Evolutionary conservation across 2,797 vertebrate genomes (phyloP).

Genomic region (Chelonia mydas): DNA sequence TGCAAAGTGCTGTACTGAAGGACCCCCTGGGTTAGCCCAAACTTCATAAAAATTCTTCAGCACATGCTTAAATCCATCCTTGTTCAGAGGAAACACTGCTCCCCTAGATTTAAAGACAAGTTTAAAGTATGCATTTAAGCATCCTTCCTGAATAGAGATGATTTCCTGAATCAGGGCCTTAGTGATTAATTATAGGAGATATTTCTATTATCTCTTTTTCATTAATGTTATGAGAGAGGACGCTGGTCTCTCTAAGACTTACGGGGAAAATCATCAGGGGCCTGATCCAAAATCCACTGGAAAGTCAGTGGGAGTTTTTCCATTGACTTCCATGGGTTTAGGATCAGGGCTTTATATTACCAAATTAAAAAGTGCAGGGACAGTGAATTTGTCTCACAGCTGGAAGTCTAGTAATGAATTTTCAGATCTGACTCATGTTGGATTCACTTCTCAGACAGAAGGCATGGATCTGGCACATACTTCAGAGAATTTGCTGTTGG

Average conservation of each 20-base stretch:
- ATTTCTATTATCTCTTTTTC: conserved; percentile 32
- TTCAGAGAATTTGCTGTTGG: neutral
- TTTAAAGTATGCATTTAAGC: neutral
- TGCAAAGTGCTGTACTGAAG: neutral
- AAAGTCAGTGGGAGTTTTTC: conserved; percentile 28
- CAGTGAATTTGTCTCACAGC: conserved; percentile 22
- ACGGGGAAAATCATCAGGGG: neutral
- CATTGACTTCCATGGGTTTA: conserved; percentile 27
- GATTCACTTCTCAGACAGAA: neutral
- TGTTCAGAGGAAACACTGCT: neutral
- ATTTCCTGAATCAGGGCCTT: neutral
- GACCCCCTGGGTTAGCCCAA: neutral
- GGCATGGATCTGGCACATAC: neutral
- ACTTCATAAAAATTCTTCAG: neutral
- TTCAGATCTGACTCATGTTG: neutral
- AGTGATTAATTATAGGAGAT: neutral
- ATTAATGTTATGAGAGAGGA: neutral
- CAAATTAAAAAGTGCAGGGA: conserved; percentile 14
- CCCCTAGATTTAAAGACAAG: neutral
- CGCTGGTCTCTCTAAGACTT: neutral
- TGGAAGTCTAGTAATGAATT: conserved; percentile 26
- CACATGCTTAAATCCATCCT: accelerated
- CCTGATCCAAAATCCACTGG: conserved; percentile 22
- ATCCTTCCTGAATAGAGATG: neutral
- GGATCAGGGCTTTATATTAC: neutral